phyloP scores from a whole-genome alignment of 2,113 vertebrate species.

The Rhinogobius similis region DNA sequence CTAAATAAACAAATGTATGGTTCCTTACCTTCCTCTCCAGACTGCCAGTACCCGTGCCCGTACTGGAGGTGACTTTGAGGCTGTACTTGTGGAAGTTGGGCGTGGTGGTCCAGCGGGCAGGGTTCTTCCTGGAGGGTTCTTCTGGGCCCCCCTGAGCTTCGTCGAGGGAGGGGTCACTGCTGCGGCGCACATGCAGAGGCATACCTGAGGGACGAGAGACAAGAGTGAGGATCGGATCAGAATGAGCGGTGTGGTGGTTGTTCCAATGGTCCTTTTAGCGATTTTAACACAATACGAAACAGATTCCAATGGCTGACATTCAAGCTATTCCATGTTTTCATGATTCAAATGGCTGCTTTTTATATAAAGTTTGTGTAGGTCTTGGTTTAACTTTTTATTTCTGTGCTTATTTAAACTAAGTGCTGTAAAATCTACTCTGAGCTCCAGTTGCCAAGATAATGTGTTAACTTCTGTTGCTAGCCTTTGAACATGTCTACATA shows the following conservation, averaged over 20 bases:
- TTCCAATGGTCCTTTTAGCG: no score
- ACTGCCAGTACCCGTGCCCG: slow-evolving; percentile 74
- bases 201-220: slow-evolving; percentile 79
- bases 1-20: neutral
- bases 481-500: no score
- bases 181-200: slow-evolving; percentile 94
- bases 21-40: slow-evolving; percentile 88
- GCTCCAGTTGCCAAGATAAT: no score
- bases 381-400: no score
- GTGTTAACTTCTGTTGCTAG: no score
- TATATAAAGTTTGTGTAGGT: no score
- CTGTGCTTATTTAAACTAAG: no score
- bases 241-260: neutral
- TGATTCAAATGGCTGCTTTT: no score
- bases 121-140: slow-evolving; percentile 92
- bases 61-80: slow-evolving; percentile 41
- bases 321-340: no score
- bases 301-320: no score
- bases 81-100: slow-evolving; percentile 87
- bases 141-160: slow-evolving; percentile 82
- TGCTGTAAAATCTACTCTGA: no score
- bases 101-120: slow-evolving; percentile 90
- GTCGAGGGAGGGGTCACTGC: slow-evolving; percentile 90
- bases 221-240: neutral
- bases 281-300: no score